A percentile compares a stretch with the other conserved stretches of the same genome.
phyloP scores from a whole-genome alignment of 2,888 invertebrate genomes.

The Diogma glabrata region DNA sequence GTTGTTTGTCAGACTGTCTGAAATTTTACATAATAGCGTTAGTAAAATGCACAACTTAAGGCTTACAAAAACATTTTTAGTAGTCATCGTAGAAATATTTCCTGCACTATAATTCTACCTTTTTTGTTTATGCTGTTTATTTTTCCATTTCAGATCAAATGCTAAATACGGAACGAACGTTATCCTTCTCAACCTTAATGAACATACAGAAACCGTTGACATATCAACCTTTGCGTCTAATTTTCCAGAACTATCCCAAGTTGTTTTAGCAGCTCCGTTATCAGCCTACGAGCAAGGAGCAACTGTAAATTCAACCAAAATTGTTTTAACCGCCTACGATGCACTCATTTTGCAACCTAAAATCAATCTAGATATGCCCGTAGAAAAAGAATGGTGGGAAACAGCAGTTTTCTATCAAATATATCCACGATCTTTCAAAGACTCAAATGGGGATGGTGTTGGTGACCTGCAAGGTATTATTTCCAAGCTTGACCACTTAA shows the following conservation, averaged over 20 bases:
- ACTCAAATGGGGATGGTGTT: slow-evolving; percentile 64
- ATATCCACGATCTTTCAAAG: slow-evolving; percentile 68
- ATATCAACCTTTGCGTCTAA: slow-evolving; percentile 34
- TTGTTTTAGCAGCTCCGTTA: slow-evolving; percentile 10
- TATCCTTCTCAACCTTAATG: slow-evolving; percentile 40
- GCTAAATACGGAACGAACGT: slow-evolving; percentile 32
- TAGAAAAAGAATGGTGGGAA: slow-evolving; percentile 61
- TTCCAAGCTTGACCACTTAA: slow-evolving; percentile 48
- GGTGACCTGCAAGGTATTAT: slow-evolving; percentile 45
- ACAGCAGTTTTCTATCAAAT: slow-evolving; percentile 68
- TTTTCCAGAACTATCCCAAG: slow-evolving; percentile 6
- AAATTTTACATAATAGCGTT: too few relatives aligned
- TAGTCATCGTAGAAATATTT: too few relatives aligned
- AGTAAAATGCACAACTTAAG: too few relatives aligned
- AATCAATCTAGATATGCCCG: background rate
- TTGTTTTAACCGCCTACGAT: too few relatives aligned
- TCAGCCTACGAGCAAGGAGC: slow-evolving; percentile 16
- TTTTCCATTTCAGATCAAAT: slow-evolving; percentile 44
- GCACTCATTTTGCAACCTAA: background rate
- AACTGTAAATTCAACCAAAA: background rate
- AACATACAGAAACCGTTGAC: slow-evolving; percentile 24
- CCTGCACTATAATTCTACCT: too few relatives aligned
- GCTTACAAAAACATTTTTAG: too few relatives aligned
- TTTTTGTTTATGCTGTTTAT: too few relatives aligned
- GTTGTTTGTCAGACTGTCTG: too few relatives aligned